A percentile compares a stretch with the other conserved stretches of the same genome.
Conservation (phyloP, 2,797 vertebrate genomes). For the Megalops cyprinoides region DNA sequence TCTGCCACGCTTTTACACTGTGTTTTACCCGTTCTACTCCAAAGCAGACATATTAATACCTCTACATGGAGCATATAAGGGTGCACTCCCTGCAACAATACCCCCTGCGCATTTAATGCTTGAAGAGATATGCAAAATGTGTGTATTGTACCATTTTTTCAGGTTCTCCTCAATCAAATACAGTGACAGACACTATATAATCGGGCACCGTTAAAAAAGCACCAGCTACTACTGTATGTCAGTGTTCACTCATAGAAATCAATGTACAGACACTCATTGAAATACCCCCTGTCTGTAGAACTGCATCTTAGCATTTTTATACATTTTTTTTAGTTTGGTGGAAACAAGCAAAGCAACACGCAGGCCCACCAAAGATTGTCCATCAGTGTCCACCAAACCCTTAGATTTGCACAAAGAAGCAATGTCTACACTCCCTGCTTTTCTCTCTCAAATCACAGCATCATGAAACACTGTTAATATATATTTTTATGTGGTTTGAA, state of each 20-base stretch:
- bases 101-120: too few species aligned
- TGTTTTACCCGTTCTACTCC: too few species aligned
- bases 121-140: background rate
- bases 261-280: background rate
- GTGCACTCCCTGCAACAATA: too few species aligned
- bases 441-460: background rate
- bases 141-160: too few species aligned
- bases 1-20: too few species aligned
- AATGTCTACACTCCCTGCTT: background rate
- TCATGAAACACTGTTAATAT: background rate
- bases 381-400: background rate
- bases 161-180: too few species aligned
- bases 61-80: too few species aligned
- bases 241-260: background rate
- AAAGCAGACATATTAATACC: too few species aligned
- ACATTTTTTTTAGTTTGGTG: background rate
- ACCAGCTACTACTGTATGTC: background rate
- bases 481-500: background rate
- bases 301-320: background rate
- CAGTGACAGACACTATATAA: background rate
- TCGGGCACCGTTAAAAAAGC: background rate
- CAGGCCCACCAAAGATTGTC: too few species aligned
- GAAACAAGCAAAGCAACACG: background rate
- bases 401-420: background rate
- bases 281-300: background rate